Conservation (phyloP, 2,888 invertebrate genomes). For the Ceramica pisi region DNA sequence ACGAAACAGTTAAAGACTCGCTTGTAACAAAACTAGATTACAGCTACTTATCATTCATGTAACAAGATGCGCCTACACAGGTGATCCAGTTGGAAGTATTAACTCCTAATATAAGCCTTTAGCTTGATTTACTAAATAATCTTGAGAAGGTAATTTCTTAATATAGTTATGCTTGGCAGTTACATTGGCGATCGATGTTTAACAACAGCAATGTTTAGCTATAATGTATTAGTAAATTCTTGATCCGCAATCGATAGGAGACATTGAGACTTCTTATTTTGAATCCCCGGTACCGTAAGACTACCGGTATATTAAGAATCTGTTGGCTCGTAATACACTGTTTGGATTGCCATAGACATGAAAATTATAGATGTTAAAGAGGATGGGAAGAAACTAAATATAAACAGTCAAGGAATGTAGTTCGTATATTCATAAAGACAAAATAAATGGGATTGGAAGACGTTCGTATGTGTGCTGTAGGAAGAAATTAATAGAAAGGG, state of each 20-base stretch:
- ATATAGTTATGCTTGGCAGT: background rate
- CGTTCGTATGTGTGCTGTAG: background rate
- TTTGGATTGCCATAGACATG: background rate
- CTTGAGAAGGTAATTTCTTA: background rate
- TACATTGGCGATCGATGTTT: slow-evolving; percentile 14
- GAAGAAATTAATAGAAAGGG: background rate
- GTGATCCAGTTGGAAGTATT: slow-evolving; percentile 37
- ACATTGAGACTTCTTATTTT: no score
- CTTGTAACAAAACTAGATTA: slow-evolving; percentile 43
- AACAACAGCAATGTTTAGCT: background rate
- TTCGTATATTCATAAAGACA: no score
- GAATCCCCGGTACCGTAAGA: no score
- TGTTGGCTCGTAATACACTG: background rate
- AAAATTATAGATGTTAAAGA: no score
- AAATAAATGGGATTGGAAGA: no score
- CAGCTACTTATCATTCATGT: slow-evolving; percentile 50
- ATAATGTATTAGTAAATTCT: no score
- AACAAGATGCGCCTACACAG: slow-evolving; percentile 46
- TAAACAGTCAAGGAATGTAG: no score
- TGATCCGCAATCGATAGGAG: no score
- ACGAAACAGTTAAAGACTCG: slow-evolving; percentile 19
- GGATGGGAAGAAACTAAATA: no score
- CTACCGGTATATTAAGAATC: no score
- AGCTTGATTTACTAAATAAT: slow-evolving; percentile 1
- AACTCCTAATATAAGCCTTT: slow-evolving; percentile 4